Evolutionary conservation across 2,888 invertebrate species (phyloP), one percentile per base, ranked within the genome.

Genomic region (Acrobasis repandana): DNA sequence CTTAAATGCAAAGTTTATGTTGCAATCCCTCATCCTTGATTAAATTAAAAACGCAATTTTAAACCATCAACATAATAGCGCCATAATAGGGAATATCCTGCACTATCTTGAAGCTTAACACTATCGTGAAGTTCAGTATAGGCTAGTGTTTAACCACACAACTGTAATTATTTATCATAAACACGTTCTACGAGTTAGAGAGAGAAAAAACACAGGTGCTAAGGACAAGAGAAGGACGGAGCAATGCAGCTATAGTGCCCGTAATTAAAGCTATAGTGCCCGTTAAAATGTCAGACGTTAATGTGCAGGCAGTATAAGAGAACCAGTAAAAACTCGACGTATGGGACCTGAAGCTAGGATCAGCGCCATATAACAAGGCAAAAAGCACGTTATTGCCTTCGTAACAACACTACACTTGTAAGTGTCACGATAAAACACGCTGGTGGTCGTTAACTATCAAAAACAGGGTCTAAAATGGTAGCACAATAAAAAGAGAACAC

Each of bases 261-360:
- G n/a, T 79, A 86, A 86, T 87, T 83, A 84, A 71, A 71, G 73
- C 70, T 69, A 72, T 75, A 77, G 74, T 74, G 77, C 72, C 75
- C 77, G 83, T 85, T 87, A 78, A 86, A 88, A 89, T 90, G 86
- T 82, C 86, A 85, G 74, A 76, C 75, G 72, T 76, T 78, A 83
- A 76, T 78, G 75, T 77, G 72, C 63, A 68, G 69, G 72, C 63
- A 68, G 69, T 75, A 76, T 77, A 78, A 76, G 78, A 66, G 68
- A 65, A 67, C 61, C 63, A 62, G 73, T 75, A 85, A 86, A 86
- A 87, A 79, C 65, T 70, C 58, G 61, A 66, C 74, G 75, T 73
- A 72, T 75, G 73, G 65, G 67, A 61, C 46, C 62, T 50, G 64
- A 47, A 69, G 58, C 58, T 60, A 52, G 46, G 57, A 58, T 38